Evolutionary conservation across 2,113 vertebrate species (phyloP).

Genomic region (Rhizomys pruinosus): DNA sequence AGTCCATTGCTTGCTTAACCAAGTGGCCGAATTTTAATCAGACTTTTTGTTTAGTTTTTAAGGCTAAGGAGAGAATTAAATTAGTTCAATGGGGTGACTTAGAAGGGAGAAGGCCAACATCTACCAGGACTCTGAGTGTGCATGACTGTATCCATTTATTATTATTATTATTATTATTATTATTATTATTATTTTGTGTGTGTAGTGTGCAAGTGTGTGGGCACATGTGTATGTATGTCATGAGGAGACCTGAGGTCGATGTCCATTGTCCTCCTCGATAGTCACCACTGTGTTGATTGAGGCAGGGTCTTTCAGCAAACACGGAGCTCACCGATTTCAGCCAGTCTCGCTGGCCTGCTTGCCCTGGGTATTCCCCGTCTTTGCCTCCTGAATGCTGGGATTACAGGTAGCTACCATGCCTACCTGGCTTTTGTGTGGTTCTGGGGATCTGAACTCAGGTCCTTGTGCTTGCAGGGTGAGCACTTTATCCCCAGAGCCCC

Average conservation of each 20-base stretch:
- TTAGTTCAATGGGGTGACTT: constrained; percentile 35
- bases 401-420: not conserved
- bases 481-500: not conserved
- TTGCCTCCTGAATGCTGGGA: not conserved
- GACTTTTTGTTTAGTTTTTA: constrained; percentile 32
- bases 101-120: not conserved
- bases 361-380: too few species aligned
- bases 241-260: not conserved
- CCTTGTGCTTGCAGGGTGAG: too few species aligned
- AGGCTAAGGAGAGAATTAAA: constrained; percentile 63
- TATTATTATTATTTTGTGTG: too few species aligned
- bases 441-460: not conserved
- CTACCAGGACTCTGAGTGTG: not conserved
- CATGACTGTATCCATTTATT: not conserved
- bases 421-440: not conserved
- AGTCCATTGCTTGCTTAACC: constrained; percentile 76
- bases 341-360: not conserved
- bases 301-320: not conserved
- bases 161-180: too few species aligned
- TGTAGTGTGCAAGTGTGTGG: not conserved
- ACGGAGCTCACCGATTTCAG: not conserved
- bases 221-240: not conserved
- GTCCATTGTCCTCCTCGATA: not conserved
- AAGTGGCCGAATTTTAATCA: constrained; percentile 62
- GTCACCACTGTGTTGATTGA: not conserved